Percentiles rank a stretch among this genome's conserved stretches.
These are phyloP conservation scores for Microcebus ravelobensis DNA, from an alignment of 2,113 vertebrate genomes.

Conservation along the genomic window DNA sequence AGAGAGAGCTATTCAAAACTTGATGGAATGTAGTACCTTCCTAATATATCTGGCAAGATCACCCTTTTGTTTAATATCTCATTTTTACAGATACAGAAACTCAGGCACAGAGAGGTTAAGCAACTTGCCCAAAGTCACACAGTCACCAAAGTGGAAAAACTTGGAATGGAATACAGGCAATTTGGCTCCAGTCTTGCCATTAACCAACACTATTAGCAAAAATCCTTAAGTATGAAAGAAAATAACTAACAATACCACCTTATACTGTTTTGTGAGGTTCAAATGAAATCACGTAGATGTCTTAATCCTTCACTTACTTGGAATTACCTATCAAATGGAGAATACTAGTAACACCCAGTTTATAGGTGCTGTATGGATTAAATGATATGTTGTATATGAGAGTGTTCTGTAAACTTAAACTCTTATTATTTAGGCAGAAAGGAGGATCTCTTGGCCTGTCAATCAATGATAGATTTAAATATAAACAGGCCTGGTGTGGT, in stretches of 20 bases:
- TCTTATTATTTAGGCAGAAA: neutral
- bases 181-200: neutral
- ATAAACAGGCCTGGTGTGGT: neutral
- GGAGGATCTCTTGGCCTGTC: neutral
- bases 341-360: neutral
- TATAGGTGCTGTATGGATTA: neutral
- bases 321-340: neutral
- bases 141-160: neutral
- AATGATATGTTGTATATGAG: neutral
- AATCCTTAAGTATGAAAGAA: neutral
- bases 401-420: neutral
- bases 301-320: neutral
- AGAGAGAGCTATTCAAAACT: neutral
- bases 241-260: neutral
- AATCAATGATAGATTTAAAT: neutral
- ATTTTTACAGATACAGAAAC: neutral
- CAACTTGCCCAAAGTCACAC: neutral
- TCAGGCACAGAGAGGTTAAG: neutral
- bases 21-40: neutral
- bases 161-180: neutral
- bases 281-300: neutral
- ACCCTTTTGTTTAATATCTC: neutral
- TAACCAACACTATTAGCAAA: neutral
- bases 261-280: neutral
- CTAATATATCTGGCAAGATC: neutral